Percentiles rank a stretch among this genome's conserved stretches.
Evolutionary conservation across 2,888 invertebrate species (phyloP).

Genomic region (Caenorhabditis panamensis): DNA sequence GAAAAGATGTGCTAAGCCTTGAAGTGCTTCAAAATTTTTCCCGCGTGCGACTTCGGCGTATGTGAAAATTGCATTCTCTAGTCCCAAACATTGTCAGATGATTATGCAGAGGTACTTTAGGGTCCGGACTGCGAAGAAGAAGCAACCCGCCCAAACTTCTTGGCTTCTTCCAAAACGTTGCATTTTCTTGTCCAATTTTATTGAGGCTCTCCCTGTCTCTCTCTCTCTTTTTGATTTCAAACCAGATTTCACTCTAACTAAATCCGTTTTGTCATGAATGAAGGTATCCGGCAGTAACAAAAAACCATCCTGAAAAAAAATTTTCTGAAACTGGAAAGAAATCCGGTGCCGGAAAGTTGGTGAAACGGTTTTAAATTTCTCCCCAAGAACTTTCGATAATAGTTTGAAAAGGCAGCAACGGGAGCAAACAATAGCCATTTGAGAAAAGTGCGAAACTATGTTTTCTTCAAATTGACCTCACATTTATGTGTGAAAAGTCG

Average conservation of each 20-base stretch:
- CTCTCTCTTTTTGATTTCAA: neutral
- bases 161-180: conserved; percentile 26
- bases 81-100: conserved; percentile 46
- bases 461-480: conserved; percentile 52
- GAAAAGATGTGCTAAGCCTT: neutral
- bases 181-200: conserved; percentile 21
- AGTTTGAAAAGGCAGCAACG: conserved; percentile 36
- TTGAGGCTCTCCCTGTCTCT: conserved; percentile 17
- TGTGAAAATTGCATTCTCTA: conserved; percentile 25
- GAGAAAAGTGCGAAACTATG: conserved; percentile 38
- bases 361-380: no score
- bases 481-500: conserved; percentile 20
- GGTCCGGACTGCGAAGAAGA: conserved; percentile 2
- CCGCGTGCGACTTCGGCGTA: conserved; percentile 9
- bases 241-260: neutral
- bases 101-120: conserved; percentile 58
- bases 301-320: no score
- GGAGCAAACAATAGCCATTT: conserved; percentile 54
- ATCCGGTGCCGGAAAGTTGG: no score
- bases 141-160: conserved; percentile 31
- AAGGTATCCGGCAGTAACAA: no score
- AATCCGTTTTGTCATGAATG: no score
- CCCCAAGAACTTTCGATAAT: no score
- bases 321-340: no score
- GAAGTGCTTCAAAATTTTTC: conserved; percentile 1